These are phyloP conservation scores for Lepilemur septentrionalis DNA, from an alignment of 2,797 vertebrate genomes.

Conservation along the genomic window DNA sequence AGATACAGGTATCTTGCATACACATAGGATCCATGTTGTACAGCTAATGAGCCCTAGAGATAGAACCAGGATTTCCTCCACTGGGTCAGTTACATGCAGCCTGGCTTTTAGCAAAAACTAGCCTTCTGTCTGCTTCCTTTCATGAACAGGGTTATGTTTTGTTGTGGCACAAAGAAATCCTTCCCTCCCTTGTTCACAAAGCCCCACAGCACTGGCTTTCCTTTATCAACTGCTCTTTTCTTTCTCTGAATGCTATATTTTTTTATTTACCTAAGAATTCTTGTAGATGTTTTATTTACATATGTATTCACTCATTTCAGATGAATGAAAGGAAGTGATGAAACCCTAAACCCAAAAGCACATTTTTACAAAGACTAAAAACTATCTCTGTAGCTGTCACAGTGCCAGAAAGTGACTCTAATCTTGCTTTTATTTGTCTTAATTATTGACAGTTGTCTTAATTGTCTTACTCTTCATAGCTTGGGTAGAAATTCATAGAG, in stretches of 20 bases:
- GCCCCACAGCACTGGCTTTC: slow-evolving; percentile 71
- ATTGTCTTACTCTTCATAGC: neutral
- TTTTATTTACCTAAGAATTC: slow-evolving; percentile 85
- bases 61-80: slow-evolving; percentile 78
- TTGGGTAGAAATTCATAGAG: neutral
- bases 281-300: slow-evolving; percentile 82
- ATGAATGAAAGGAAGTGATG: slow-evolving; percentile 59
- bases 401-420: slow-evolving; percentile 61
- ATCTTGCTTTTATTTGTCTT: slow-evolving; percentile 42
- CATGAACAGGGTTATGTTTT: slow-evolving; percentile 83
- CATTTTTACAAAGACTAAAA: slow-evolving; percentile 40
- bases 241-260: slow-evolving; percentile 76
- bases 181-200: slow-evolving; percentile 82
- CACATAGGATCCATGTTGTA: slow-evolving; percentile 68
- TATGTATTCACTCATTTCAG: slow-evolving; percentile 72
- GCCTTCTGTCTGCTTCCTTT: slow-evolving; percentile 85
- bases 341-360: slow-evolving; percentile 59
- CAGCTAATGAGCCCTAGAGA: slow-evolving; percentile 76
- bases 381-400: neutral
- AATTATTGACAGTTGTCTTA: slow-evolving; percentile 42
- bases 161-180: slow-evolving; percentile 84
- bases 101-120: slow-evolving; percentile 80
- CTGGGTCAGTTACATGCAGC: slow-evolving; percentile 82
- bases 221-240: slow-evolving; percentile 86
- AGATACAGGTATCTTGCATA: slow-evolving; percentile 41